Evolutionary conservation across 1,140 invertebrate species (phyloP).

Genomic region (Lordiphosa collinella): DNA sequence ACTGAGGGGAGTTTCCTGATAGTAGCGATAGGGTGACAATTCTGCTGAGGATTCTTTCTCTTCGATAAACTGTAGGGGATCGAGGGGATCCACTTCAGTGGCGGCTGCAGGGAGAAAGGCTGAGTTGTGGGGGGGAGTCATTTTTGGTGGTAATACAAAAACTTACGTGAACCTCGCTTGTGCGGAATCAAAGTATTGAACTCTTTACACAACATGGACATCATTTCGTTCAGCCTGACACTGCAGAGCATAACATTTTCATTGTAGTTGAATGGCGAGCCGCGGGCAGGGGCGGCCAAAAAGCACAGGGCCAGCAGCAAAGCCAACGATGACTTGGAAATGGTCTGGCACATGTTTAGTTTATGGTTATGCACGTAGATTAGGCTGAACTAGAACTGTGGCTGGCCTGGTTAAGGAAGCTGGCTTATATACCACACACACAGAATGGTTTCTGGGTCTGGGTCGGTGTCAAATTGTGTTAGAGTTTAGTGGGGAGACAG

Average conservation of each 20-base stretch:
- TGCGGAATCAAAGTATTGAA: conserved; percentile 35
- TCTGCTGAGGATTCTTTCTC: conserved; percentile 34
- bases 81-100: conserved; percentile 39
- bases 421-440: conserved; percentile 54
- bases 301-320: conserved; percentile 24
- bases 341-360: conserved; percentile 36
- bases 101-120: too few relatives aligned
- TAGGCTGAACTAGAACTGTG: conserved; percentile 43
- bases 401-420: conserved; percentile 10
- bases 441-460: background rate
- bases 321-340: conserved; percentile 24
- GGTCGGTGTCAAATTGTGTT: conserved; percentile 57
- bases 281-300: conserved; percentile 8
- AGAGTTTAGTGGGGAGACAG: conserved; percentile 37
- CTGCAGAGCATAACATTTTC: conserved; percentile 32
- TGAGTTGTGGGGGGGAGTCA: too few relatives aligned
- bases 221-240: conserved; percentile 32
- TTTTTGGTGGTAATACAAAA: too few relatives aligned
- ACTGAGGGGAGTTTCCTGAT: conserved; percentile 23
- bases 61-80: conserved; percentile 54
- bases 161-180: conserved; percentile 56
- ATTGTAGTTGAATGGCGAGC: background rate
- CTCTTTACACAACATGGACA: conserved; percentile 24
- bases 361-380: conserved; percentile 12
- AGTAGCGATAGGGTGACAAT: conserved; percentile 32